These are phyloP conservation scores for Coluber constrictor DNA, from an alignment of 2,797 vertebrate genomes.

Conservation along the genomic window DNA sequence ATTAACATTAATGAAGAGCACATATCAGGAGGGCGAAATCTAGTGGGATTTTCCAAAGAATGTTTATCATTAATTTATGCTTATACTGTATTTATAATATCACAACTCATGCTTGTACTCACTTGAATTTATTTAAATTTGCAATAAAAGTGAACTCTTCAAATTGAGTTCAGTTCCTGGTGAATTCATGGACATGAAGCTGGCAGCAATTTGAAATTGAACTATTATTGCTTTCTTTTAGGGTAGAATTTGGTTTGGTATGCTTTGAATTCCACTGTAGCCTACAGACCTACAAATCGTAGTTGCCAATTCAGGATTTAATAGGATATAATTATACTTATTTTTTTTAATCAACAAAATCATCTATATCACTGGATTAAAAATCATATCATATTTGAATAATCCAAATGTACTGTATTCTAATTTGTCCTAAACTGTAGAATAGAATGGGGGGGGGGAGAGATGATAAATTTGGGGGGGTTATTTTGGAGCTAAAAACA, in stretches of 20 bases:
- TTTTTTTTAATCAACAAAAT: background rate
- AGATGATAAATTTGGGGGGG: background rate
- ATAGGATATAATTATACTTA: background rate
- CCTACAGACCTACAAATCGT: background rate
- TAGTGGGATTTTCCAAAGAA: constrained; percentile 11
- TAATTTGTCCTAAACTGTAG: background rate
- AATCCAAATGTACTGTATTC: background rate
- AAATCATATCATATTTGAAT: background rate
- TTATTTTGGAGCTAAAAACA: background rate
- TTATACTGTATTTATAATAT: background rate
- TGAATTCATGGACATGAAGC: background rate
- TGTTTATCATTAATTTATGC: background rate
- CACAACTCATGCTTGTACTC: constrained; percentile 18
- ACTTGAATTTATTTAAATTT: background rate
- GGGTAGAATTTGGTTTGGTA: background rate
- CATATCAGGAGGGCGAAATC: constrained; percentile 17
- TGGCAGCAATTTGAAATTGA: background rate
- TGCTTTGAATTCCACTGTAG: background rate
- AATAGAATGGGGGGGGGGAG: no score
- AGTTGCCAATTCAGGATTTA: background rate
- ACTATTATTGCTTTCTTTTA: background rate
- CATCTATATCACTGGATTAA: background rate
- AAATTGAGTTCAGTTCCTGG: background rate
- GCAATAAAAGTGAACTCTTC: constrained; percentile 8
- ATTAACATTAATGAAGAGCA: constrained; percentile 13